Base-by-base conservation (phyloP, 2,888 invertebrate genomes). In the Ypsolopha scabrella region DNA sequence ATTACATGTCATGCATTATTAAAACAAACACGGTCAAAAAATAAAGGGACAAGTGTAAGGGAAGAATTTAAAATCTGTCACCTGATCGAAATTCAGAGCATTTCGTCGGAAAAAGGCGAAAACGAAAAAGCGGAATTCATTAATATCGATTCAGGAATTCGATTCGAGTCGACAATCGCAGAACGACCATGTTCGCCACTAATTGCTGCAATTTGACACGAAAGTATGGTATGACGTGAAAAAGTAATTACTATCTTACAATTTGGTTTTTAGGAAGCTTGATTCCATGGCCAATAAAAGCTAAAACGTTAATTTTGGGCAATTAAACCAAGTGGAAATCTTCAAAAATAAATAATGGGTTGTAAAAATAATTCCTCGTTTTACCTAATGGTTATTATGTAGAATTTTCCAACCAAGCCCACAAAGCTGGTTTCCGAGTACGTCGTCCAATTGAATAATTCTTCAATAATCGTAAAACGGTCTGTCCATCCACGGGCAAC, bases 51-150 rank as follows among this genome's bases (percentile, higher is more conserved):
- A 85, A 85, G 83, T 85, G 83, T 83, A 85, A 83, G 78, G 65
- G 70, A 80, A 80, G 79, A 85, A 83, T 83, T 83, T 80, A 76
- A 82, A 85, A 80, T 85, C 80, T 85, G 81, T 83, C 86, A 85
- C 82, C 77, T 69, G 71, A 71, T 79, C 70, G 67, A 78, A 76
- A 85, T 82, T 80, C 80, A 68, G 75, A 75, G 73, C 77, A 75
- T 80, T 78, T 72, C 67, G 59, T 59, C 57, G 63, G 67, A 76
- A 81, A 79, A 78, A 77, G 67, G 61, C 57, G 68, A 71, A 72
- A 64, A 64, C 68, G 72, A 70, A 75, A 72, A 69, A 74, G 65
- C 64, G 64, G 76, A 77, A 78, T 83, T 74, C 71, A 77, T 80
- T 81, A 70, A 67, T 76, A 68, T 68, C 72, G 75, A 78, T 79